Conservation (phyloP, 2,888 invertebrate species). For the Lithosia quadra region DNA sequence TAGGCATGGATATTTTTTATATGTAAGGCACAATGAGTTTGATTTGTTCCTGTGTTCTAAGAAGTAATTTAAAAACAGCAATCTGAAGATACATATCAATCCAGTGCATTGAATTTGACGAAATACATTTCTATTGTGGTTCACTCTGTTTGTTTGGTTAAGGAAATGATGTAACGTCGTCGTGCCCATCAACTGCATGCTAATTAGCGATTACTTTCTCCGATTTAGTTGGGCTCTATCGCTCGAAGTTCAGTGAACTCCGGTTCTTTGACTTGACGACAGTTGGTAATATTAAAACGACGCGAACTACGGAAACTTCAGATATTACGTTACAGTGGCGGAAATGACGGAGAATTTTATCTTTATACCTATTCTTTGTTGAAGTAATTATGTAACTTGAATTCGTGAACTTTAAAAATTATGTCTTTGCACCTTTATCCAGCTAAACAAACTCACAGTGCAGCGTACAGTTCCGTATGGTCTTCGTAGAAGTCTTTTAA, state of each 20-base stretch:
- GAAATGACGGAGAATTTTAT: neutral
- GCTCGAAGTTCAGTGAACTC: slow-evolving; percentile 45
- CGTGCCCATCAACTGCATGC: slow-evolving; percentile 60
- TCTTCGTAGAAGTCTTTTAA: too few relatives aligned
- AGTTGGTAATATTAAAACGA: slow-evolving; percentile 4
- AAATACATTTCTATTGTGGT: slow-evolving; percentile 7
- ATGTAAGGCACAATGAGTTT: too few relatives aligned
- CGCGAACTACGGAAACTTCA: neutral
- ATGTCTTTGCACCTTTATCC: neutral
- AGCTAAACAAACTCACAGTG: too few relatives aligned
- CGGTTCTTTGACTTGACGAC: slow-evolving; percentile 28
- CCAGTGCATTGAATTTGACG: neutral
- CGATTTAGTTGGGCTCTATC: slow-evolving; percentile 47
- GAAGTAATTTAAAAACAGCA: too few relatives aligned
- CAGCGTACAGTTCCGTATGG: too few relatives aligned
- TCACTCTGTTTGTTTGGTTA: slow-evolving; percentile 35
- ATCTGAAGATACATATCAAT: neutral
- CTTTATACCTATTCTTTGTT: neutral
- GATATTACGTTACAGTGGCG: slow-evolving; percentile 8
- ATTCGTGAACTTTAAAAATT: neutral
- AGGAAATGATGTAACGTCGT: slow-evolving; percentile 61
- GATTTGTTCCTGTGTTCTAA: too few relatives aligned
- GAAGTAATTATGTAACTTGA: neutral
- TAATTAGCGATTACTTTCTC: slow-evolving; percentile 73
- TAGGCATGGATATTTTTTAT: too few relatives aligned